Percentiles rank a stretch among this genome's conserved stretches.
Conservation (phyloP, 2,888 invertebrate genomes). For the Serrognathus titanus region DNA sequence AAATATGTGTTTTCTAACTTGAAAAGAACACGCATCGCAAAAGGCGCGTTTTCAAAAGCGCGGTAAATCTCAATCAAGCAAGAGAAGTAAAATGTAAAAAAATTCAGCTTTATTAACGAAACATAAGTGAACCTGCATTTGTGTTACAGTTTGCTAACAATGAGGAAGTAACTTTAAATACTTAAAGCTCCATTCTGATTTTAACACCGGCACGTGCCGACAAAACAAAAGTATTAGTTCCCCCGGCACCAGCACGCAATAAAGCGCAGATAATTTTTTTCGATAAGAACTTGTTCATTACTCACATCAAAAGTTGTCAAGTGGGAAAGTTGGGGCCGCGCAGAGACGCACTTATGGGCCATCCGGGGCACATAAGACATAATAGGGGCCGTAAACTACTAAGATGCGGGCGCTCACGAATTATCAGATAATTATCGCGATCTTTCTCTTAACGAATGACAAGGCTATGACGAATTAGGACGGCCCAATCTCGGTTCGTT, state of each 20-base stretch:
- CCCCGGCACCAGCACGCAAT: constrained; percentile 6
- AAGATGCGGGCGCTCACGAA: constrained; percentile 32
- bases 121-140: no score
- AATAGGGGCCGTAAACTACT: constrained; percentile 33
- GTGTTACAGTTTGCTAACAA: no score
- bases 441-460: constrained; percentile 10
- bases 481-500: constrained; percentile 4
- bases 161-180: no score
- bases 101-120: no score
- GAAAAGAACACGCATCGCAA: no score
- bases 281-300: constrained; percentile 34
- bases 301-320: constrained; percentile 35
- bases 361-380: constrained; percentile 28
- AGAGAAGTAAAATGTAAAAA: no score
- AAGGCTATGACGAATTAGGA: constrained; percentile 3
- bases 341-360: constrained; percentile 30
- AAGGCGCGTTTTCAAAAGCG: no score
- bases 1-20: no score
- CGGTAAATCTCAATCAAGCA: no score
- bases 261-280: constrained; percentile 23
- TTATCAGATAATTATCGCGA: constrained; percentile 16
- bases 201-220: not conserved
- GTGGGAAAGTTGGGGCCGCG: constrained; percentile 31
- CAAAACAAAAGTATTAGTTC: not conserved
- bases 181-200: not conserved